Percentiles rank a stretch among this genome's conserved stretches.
Conservation (phyloP, 2,888 invertebrate species). For the Flexamia atlantica region DNA sequence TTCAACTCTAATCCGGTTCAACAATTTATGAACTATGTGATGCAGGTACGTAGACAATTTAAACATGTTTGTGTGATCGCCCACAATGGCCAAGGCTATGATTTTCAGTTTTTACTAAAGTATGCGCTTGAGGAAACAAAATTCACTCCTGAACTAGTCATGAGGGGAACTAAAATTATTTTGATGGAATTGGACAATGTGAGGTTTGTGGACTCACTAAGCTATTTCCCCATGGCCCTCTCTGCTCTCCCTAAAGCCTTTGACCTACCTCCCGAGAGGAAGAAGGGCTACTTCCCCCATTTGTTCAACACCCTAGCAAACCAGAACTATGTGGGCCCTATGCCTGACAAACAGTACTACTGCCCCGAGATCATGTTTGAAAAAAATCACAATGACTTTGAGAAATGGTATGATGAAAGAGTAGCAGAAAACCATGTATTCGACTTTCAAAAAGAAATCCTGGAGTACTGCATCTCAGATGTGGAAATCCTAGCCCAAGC, state of each 20-base stretch:
- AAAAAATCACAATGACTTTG: constrained; percentile 64
- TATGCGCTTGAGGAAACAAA: constrained; percentile 8
- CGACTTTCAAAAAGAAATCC: constrained; percentile 70
- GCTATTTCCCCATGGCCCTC: constrained; percentile 71
- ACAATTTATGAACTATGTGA: constrained; percentile 12
- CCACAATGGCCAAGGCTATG: constrained; percentile 31
- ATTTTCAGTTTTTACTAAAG: constrained; percentile 32
- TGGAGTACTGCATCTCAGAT: constrained; percentile 68
- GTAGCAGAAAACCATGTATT: constrained; percentile 67
- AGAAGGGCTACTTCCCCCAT: constrained; percentile 70
- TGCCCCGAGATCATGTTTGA: constrained; percentile 64
- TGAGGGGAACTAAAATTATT: constrained; percentile 28
- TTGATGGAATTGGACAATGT: constrained; percentile 35
- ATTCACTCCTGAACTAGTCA: constrained; percentile 20
- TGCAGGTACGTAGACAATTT: neutral
- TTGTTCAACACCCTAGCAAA: constrained; percentile 69
- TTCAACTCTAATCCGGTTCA: constrained; percentile 1
- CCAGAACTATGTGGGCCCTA: constrained; percentile 68
- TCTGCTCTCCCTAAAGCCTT: constrained; percentile 70
- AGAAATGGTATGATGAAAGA: constrained; percentile 68
- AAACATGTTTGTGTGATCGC: constrained; percentile 33
- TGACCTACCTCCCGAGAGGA: constrained; percentile 66
- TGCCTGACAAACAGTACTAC: constrained; percentile 68
- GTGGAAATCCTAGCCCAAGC: constrained; percentile 70
- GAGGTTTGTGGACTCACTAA: constrained; percentile 64